Percentiles rank a stretch among this genome's conserved stretches.
These are phyloP conservation scores for Ptychodera flava DNA, from an alignment of 35 echinoderm and acorn worm genomes.

Conservation along the genomic window DNA sequence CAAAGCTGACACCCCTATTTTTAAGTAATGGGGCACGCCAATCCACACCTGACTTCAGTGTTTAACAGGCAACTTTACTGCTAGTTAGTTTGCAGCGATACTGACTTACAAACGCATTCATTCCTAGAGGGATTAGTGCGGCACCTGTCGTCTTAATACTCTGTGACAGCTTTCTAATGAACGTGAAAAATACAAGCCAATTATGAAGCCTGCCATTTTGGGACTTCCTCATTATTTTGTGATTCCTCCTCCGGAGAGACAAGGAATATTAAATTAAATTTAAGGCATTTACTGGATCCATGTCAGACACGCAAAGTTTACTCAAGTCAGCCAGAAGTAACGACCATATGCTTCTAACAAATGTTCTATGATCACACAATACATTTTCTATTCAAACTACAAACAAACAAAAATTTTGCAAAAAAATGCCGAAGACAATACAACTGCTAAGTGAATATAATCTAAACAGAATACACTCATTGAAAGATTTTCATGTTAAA, in stretches of 20 bases:
- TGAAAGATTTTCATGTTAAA: too few relatives aligned
- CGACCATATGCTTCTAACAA: too few relatives aligned
- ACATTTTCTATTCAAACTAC: too few relatives aligned
- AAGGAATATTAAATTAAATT: too few relatives aligned
- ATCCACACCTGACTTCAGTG: not conserved
- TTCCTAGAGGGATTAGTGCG: not conserved
- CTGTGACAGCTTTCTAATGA: not conserved
- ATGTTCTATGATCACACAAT: too few relatives aligned
- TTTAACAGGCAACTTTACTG: not conserved
- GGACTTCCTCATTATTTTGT: not conserved
- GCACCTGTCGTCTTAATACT: not conserved
- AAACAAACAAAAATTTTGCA: too few relatives aligned
- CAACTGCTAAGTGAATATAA: too few relatives aligned
- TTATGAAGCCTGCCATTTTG: not conserved
- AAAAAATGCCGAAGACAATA: too few relatives aligned
- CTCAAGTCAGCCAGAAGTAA: too few relatives aligned
- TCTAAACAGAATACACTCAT: too few relatives aligned
- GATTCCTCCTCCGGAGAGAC: not conserved
- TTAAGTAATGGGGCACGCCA: not conserved
- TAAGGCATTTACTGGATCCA: too few relatives aligned
- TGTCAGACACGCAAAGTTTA: too few relatives aligned
- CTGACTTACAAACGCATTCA: not conserved
- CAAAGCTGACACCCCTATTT: not conserved
- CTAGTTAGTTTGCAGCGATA: not conserved
- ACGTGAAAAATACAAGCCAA: not conserved